Percentiles rank a stretch among this genome's conserved stretches.
Conservation (phyloP, 2,113 vertebrate species). For the Heterotis niloticus region DNA sequence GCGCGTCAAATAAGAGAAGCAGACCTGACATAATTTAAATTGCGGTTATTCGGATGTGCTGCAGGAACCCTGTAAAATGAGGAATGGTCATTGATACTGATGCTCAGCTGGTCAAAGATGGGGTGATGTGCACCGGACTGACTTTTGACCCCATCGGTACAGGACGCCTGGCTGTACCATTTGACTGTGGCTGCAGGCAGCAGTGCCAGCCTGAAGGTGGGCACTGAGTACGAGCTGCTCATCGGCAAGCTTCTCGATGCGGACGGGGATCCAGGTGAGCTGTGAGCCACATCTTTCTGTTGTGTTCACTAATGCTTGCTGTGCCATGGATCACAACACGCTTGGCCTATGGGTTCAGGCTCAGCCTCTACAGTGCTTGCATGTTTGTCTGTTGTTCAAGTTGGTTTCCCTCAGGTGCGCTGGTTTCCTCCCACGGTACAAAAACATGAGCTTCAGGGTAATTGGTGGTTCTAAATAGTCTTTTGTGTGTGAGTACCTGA, state of each 20-base stretch:
- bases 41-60: not conserved
- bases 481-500: too few relatives aligned
- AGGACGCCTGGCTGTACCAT: conserved; percentile 86
- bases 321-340: too few relatives aligned
- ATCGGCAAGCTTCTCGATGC: conserved; percentile 77
- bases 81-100: not conserved
- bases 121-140: not conserved
- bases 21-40: not conserved
- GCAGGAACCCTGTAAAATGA: not conserved
- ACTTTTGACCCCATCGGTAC: not conserved
- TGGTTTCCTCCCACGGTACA: not conserved
- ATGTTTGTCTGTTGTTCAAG: not conserved
- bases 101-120: too few relatives aligned
- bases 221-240: conserved; percentile 75
- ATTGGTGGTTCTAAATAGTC: too few relatives aligned
- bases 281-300: too few relatives aligned
- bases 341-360: too few relatives aligned
- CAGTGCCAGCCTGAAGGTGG: conserved; percentile 69
- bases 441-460: not conserved
- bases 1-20: not conserved
- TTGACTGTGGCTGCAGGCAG: conserved; percentile 75
- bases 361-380: not conserved
- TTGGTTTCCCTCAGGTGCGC: not conserved
- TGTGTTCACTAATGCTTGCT: too few relatives aligned
- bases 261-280: conserved; percentile 78